Evolutionary conservation across 2,797 vertebrate genomes (phyloP), one percentile per base, ranked within the genome.

Genomic region (Gastrophryne carolinensis): DNA sequence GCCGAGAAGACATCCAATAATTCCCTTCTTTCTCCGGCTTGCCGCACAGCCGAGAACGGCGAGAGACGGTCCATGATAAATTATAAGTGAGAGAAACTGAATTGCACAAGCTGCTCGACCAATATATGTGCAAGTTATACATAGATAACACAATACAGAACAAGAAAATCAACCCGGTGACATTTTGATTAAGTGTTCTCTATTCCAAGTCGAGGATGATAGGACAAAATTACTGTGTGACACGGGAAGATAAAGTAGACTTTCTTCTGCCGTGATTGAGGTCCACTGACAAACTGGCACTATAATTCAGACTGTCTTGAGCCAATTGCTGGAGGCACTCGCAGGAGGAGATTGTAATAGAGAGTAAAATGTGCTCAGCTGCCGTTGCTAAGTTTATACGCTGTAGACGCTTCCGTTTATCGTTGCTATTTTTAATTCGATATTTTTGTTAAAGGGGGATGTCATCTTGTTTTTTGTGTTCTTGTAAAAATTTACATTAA

Each of bases 151-250:
- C 67, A 72, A 72, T 78, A 72, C 68, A 78, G 68, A 78, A 78
- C 75, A 78, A 72, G 75, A 78, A 78, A 78, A 78, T 78, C 75
- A 78, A 78, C 68, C 75, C 52, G 58, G 39, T 72, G 75, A 78
- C 75, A 78, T 78, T 78, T 78, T 78, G 75, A 78, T 78, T 78
- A 78, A 78, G 75, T 78, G 75, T 72, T 54, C 75, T 72, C 69
- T 68, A 72, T 78, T 78, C 60, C 65, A 78, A 78, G 75, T 72
- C 60, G 75, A 66, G 75, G 75, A 78, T 78, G 75, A 78, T 78
- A 78, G 49, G 50, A 50, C 52, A 64, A 72, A 78, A 78, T 78
- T 72, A 78, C 75, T 78, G 75, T 52, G 75, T 78, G 75, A 78
- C 68, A 78, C 61, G 24, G 60, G 61, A 78, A 72, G 75, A 78